Evolutionary conservation across 2,888 invertebrate species (phyloP), one percentile per base, ranked within the genome.

Genomic region (Doris montereyensis): DNA sequence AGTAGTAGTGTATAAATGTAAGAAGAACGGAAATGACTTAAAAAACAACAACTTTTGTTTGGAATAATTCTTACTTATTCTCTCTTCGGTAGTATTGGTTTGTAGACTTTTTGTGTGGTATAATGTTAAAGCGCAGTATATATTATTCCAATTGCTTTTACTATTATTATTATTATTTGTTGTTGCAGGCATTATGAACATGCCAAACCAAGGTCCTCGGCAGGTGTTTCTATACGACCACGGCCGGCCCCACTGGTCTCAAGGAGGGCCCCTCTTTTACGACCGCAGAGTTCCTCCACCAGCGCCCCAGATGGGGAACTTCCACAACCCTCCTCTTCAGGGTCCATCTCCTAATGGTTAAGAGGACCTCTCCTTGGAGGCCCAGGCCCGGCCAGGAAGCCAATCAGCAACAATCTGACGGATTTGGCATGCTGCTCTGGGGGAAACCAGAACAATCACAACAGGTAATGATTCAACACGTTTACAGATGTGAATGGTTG

Each of bases 191-290:
- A 83, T 78, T 68, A 84, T 84, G 83, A 83, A 80, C 70, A 83
- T 83, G 82, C 84, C 82, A 60, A 83, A 81, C 74, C 82, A 81
- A 80, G 84, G 83, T 32, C 60, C 81, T 34, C 82, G 82, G 10
- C 84, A 84, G 79, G 81, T 84, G 60, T 84, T 83, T 77, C 76
- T 84, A 17, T 84, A 84, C 71, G 81, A 83, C 58, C 84, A 84
- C 65, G 83, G 83, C 34, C 77, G 84, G 3, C 83, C 81, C 2
- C 84, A 84, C 77, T 83, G 83, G 83, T 81, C 83, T 52, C 83
- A 83, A 57, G 83, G 83, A 35, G 84, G 84, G 26, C 84, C 84
- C 10, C 74, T 84, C 21, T 84, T 83, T 75, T 84, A 84, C 77
- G 82, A 83, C 58, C 83, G 81, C 35, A 77, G 84, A 75, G 79